Base-by-base conservation (phyloP, 2,888 invertebrate species). In the Gastrophysa polygoni region DNA sequence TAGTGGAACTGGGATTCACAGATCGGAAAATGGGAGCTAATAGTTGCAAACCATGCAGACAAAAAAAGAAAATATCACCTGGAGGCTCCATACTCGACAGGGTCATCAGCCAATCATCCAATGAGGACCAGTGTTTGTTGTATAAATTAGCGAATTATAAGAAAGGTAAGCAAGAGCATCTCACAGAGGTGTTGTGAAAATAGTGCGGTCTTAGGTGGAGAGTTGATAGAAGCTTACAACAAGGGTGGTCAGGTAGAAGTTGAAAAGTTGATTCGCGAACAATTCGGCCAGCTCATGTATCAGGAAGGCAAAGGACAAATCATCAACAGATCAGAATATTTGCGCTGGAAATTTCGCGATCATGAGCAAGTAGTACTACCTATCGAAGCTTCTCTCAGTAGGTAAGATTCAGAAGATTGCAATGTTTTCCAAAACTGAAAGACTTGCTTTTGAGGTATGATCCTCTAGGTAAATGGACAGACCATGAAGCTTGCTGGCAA, bases 401-500 rank as follows among this genome's bases (percentile, higher is more conserved):
- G 89, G 0, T 91, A 93, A 77, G 95, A 3, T 48, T 48, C 17
- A 20, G 14, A 48, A n/a, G n/a, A n/a, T n/a, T n/a, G n/a, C n/a
- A n/a, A n/a, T n/a, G n/a, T n/a, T n/a, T n/a, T n/a, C n/a, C 14
- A 49, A 28, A 16, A 44, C 7, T 17, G 16, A 43, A 5, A 14
- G 16, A 7, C 16, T 7, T 43, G 29, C 17, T 29, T 24, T 44
- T 21, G 18, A 88, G 89, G 0, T 92, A 93, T 77, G 95, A 96
- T 79, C 95, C 95, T 0, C 83, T 95, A 20, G 91, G 92, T 0
- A 92, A 92, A 76, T 95, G 95, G 94, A 85, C 85, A 66, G 94
- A 95, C 77, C 95, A 96, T 81, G 91, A 92, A 68, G 96, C 96
- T 0, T 97, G 98, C 79, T 99, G 98, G 98, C 95, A 96, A 81